Conservation (phyloP, 1,140 invertebrate genomes). For the Sinella curviseta region DNA sequence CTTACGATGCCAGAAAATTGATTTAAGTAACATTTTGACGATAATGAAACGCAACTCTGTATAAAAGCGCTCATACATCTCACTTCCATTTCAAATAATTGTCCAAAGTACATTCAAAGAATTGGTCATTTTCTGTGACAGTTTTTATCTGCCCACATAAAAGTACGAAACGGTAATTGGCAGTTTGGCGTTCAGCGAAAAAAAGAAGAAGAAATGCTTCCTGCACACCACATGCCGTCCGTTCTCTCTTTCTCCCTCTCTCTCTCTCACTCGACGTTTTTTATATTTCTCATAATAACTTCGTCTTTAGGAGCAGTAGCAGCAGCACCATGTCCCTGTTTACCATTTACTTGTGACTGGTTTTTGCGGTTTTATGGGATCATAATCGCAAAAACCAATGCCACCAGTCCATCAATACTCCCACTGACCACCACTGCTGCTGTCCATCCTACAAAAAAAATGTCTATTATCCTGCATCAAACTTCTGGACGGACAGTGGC, state of each 20-base stretch:
- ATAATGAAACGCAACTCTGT: too few relatives aligned
- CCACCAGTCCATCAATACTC: neutral
- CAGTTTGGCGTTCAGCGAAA: neutral
- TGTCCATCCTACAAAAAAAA: too few relatives aligned
- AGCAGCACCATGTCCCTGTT: neutral
- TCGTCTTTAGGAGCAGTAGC: too few relatives aligned
- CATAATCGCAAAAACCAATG: constrained; percentile 14
- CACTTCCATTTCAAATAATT: neutral
- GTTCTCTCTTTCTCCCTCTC: neutral
- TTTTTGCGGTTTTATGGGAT: neutral
- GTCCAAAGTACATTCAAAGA: neutral
- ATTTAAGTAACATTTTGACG: too few relatives aligned
- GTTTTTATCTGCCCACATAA: neutral
- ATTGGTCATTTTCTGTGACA: neutral
- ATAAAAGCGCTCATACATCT: neutral
- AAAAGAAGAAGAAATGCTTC: neutral
- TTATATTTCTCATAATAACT: neutral
- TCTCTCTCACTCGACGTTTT: neutral
- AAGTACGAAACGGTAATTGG: neutral
- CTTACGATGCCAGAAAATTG: too few relatives aligned
- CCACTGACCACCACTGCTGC: too few relatives aligned
- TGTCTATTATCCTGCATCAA: too few relatives aligned
- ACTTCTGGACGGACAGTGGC: too few relatives aligned
- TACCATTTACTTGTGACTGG: neutral
- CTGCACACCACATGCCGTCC: neutral